Evolutionary conservation across 2,888 invertebrate genomes (phyloP), one percentile per base, ranked within the genome.

Genomic region (Mactromeris polynyma): DNA sequence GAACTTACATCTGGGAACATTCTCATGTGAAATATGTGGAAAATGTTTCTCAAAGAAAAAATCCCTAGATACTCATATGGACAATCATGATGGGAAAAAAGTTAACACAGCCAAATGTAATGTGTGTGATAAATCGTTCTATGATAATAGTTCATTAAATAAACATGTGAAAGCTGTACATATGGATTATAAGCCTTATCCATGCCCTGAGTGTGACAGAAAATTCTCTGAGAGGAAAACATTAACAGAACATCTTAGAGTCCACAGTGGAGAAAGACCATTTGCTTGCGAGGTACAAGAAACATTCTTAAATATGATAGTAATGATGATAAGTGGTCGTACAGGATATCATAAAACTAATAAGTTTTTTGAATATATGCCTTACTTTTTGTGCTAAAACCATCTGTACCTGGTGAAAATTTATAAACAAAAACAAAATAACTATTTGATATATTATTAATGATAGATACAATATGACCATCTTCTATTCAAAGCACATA

Each of bases 91-190:
- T 19, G 91, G 91, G 6, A 54, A 77, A 40, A 91, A 83, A 79
- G 64, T 77, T 14, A 83, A 87, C 26, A 77, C 85, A 19, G 81
- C 89, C 11, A 46, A 54, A 2, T 91, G 91, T 81, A 91, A 91
- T n/a, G 91, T 91, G 1, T 91, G 91, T 81, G 91, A 89, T 69
- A 90, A 90, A 38, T 36, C 82, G 1, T 92, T 89, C 78, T 92
- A 89, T 81, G 92, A 92, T 69, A 42, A 81, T 33, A 90, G 90
- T 73, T 92, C 92, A 4, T 31, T 92, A 64, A 89, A 92, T 79
- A 92, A 92, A 69, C 92, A 92, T 78, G 85, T 92, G 11, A 90
- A 89, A 77, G 82, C 90, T 33, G 90, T 92, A 0, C 92, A 92
- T 79, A 90, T 92, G 92, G 87, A 86, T 64, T 89, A 77, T 69